phyloP scores from a whole-genome alignment of 2,113 vertebrate genomes.

The Microcebus lehilahytsara region DNA sequence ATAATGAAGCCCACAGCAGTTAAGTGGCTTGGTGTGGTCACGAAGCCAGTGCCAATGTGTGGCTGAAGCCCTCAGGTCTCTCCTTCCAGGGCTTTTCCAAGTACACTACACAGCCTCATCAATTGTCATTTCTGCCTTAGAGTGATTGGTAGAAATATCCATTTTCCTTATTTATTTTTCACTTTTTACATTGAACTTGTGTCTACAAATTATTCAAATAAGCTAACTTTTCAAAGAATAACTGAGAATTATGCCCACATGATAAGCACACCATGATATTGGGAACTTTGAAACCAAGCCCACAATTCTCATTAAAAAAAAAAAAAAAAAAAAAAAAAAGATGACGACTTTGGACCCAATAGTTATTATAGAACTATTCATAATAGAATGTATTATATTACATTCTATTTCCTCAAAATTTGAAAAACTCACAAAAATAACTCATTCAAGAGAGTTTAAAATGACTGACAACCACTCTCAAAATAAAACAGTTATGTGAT shows the following conservation, averaged over 20 bases:
- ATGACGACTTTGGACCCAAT: neutral
- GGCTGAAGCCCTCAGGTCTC: neutral
- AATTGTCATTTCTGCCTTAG: neutral
- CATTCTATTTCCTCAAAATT: slow-evolving; percentile 1
- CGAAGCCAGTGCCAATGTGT: neutral
- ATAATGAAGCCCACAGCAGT: neutral
- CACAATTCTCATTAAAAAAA: neutral
- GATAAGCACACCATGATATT: neutral
- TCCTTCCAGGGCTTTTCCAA: neutral
- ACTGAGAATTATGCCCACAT: neutral
- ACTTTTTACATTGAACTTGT: neutral
- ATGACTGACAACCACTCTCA: neutral
- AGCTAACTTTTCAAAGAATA: neutral
- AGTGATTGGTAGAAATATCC: neutral
- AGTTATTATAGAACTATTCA: neutral
- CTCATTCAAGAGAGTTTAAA: neutral
- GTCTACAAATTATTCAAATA: neutral
- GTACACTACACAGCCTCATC: neutral
- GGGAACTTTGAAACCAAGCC: neutral
- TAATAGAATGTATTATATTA: neutral
- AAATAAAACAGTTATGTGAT: neutral
- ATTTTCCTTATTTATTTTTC: neutral
- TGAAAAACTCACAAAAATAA: slow-evolving; percentile 21
- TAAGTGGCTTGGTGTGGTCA: neutral
- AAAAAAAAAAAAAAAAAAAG: neutral